A percentile compares a stretch with the other conserved stretches of the same genome.
Conservation (phyloP, 2,888 invertebrate species). For the Tetranychus truncatus region DNA sequence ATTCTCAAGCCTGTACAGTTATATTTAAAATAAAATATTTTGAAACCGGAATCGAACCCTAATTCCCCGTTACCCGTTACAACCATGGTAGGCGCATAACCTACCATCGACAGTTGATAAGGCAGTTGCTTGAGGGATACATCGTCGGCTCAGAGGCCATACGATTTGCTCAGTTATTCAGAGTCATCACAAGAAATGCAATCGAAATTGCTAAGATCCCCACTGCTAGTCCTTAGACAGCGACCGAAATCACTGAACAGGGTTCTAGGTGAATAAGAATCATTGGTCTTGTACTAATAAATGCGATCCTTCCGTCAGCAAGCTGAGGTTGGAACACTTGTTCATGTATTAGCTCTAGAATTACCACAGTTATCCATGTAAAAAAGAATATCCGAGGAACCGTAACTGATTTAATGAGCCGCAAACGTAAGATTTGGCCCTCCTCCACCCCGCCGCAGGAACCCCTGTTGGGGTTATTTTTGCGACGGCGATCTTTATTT, state of each 20-base stretch:
- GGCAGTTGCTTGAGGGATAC: slow-evolving; percentile 31
- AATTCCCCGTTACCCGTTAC: slow-evolving; percentile 35
- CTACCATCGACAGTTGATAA: slow-evolving; percentile 34
- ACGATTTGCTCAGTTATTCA: slow-evolving; percentile 31
- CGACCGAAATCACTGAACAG: no score
- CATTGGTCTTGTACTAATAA: slow-evolving; percentile 39
- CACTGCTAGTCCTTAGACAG: slow-evolving; percentile 22
- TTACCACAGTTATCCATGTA: no score
- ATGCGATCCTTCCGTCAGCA: slow-evolving; percentile 36
- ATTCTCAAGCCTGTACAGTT: slow-evolving; percentile 17
- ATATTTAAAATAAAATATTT: slow-evolving; percentile 30
- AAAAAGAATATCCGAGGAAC: no score
- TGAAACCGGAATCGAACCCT: slow-evolving; percentile 35
- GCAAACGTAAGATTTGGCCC: no score
- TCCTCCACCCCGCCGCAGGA: no score
- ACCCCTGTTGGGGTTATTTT: no score
- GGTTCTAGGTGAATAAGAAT: no score
- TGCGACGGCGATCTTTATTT: no score
- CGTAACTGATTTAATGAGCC: no score
- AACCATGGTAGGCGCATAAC: slow-evolving; percentile 29
- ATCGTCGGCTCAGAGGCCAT: slow-evolving; percentile 29
- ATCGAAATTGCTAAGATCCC: slow-evolving; percentile 15
- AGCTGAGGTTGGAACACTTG: no score
- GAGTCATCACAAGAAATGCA: slow-evolving; percentile 29
- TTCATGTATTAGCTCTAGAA: no score